phyloP scores from a whole-genome alignment of 2,113 vertebrate genomes.

The Glaucidium brasilianum region DNA sequence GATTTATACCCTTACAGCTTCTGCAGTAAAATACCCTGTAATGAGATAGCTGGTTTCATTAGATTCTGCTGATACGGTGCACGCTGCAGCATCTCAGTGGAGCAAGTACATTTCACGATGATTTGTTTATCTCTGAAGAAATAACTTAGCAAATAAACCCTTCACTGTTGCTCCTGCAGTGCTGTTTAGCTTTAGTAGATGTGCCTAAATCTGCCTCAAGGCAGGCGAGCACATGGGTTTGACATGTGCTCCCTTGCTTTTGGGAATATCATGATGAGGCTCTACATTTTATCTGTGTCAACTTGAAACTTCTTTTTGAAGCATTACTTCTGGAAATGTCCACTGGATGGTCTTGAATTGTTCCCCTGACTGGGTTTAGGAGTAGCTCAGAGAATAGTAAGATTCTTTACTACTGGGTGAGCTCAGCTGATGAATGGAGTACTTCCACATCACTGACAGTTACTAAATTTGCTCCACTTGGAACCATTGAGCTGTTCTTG shows the following conservation, averaged over 20 bases:
- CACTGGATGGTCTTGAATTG: not conserved
- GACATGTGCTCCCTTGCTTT: not conserved
- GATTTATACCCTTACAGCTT: not conserved
- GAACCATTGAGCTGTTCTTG: constrained; percentile 29
- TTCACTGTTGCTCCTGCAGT: not conserved
- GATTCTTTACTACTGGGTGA: not conserved
- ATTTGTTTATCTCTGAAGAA: not conserved
- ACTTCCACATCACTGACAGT: not conserved
- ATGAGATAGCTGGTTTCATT: not conserved
- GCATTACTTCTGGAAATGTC: not conserved
- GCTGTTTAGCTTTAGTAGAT: not conserved
- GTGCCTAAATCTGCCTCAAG: not conserved
- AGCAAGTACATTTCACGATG: not conserved
- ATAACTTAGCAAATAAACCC: not conserved
- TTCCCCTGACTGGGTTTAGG: not conserved
- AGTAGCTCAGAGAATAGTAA: not conserved
- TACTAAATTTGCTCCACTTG: constrained; percentile 8
- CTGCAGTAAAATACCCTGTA: not conserved
- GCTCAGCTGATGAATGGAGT: not conserved
- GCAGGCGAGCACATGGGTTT: not conserved
- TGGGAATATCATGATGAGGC: not conserved
- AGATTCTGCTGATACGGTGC: not conserved
- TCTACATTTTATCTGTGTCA: not conserved
- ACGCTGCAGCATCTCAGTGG: not conserved
- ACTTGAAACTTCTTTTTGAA: not conserved